phyloP scores from a whole-genome alignment of 2,113 vertebrate genomes.

The Desmodus rotundus region DNA sequence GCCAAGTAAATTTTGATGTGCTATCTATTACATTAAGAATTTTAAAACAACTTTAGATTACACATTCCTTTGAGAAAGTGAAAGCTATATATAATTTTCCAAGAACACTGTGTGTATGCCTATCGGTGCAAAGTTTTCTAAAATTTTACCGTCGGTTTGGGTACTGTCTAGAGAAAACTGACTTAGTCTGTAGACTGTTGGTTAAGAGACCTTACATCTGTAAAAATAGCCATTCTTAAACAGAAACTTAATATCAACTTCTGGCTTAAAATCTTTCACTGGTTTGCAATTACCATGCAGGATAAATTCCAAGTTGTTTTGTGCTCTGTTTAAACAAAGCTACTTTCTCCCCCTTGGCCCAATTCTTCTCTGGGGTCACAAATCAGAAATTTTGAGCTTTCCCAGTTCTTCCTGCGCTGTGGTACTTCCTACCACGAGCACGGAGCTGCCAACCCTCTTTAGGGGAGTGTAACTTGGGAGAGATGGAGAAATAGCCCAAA shows the following conservation, averaged over 20 bases:
- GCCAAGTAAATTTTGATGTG: not conserved
- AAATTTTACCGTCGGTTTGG: not conserved
- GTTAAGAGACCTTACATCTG: not conserved
- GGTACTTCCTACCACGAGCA: not conserved
- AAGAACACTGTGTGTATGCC: not conserved
- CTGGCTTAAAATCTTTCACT: not conserved
- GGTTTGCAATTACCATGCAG: not conserved
- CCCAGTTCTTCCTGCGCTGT: not conserved
- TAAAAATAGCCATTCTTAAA: not conserved
- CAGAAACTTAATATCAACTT: conserved; percentile 5
- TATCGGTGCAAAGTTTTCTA: not conserved
- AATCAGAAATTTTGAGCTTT: not conserved
- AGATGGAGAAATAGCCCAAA: not conserved
- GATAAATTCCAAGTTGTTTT: not conserved
- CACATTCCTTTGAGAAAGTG: not conserved
- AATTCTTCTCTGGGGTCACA: not conserved
- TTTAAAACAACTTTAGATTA: not conserved
- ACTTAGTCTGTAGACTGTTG: not conserved
- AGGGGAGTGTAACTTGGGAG: not conserved
- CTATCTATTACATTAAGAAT: not conserved
- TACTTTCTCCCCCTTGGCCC: too few relatives aligned
- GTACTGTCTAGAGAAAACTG: not conserved
- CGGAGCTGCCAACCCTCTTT: not conserved
- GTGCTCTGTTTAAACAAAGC: not conserved
- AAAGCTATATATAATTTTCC: not conserved